A percentile compares a stretch with the other conserved stretches of the same genome.
These are phyloP conservation scores for Gastrophryne carolinensis DNA, from an alignment of 2,797 vertebrate genomes.

Conservation along the genomic window DNA sequence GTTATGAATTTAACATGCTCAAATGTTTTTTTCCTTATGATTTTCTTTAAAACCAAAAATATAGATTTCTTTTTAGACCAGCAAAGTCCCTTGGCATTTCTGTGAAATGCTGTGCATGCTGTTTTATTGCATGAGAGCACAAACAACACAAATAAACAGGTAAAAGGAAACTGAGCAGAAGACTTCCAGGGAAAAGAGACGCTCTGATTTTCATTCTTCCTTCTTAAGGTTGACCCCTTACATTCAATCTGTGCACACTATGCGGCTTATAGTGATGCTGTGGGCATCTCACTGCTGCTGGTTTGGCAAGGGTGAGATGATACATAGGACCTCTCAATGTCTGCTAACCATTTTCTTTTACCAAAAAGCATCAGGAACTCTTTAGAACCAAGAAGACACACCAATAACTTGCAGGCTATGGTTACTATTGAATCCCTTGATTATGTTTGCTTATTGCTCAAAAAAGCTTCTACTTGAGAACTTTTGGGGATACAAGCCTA, in stretches of 20 bases:
- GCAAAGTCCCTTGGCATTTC: slow-evolving; percentile 29
- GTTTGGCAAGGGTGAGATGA: too few species aligned
- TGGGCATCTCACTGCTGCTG: too few species aligned
- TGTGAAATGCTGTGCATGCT: slow-evolving; percentile 33
- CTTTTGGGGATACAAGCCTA: too few species aligned
- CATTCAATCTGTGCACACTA: not conserved
- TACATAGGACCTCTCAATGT: too few species aligned
- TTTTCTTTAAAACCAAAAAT: slow-evolving; percentile 46
- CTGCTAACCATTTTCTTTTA: too few species aligned
- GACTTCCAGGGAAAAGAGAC: not conserved
- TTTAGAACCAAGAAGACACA: too few species aligned
- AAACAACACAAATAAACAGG: slow-evolving; percentile 32
- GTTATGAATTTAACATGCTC: slow-evolving; percentile 46
- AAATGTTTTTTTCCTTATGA: slow-evolving; percentile 37
- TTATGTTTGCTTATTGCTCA: too few species aligned
- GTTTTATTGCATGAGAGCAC: slow-evolving; percentile 39
- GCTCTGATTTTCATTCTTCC: slow-evolving; percentile 17
- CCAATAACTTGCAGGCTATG: too few species aligned
- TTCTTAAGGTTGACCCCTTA: slow-evolving; percentile 9
- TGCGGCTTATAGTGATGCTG: too few species aligned
- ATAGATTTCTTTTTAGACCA: slow-evolving; percentile 46
- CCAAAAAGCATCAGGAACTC: too few species aligned
- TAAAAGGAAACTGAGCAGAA: not conserved
- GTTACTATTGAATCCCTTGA: too few species aligned
- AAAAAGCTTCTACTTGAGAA: too few species aligned